Percentiles rank a stretch among this genome's conserved stretches.
Evolutionary conservation across 2,797 vertebrate genomes (phyloP).

Genomic region (Diplodus sargus): DNA sequence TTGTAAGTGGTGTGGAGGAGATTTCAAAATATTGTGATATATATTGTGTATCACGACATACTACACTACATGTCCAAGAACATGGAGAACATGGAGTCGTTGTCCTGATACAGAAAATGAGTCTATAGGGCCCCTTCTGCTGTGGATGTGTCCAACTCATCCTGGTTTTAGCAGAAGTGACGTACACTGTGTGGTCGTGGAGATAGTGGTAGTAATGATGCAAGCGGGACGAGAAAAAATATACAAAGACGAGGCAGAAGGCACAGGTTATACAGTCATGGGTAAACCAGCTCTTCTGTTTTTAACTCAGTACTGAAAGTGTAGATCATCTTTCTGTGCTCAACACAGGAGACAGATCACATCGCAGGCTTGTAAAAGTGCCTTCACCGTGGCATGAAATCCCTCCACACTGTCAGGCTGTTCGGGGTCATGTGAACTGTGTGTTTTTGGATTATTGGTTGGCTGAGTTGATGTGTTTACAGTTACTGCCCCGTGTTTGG

Average conservation of each 20-base stretch:
- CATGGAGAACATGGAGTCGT: not conserved
- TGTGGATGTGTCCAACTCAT: constrained; percentile 1
- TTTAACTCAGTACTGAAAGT: not conserved
- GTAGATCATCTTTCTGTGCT: not conserved
- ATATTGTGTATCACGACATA: no score
- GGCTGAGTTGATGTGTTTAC: constrained; percentile 50
- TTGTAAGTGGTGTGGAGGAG: no score
- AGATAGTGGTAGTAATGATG: not conserved
- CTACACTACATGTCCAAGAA: not conserved
- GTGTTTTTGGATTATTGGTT: constrained; percentile 60
- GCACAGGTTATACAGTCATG: not conserved
- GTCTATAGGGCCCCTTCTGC: not conserved
- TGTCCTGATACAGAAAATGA: not conserved
- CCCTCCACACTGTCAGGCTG: constrained; percentile 9
- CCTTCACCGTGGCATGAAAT: constrained; percentile 1
- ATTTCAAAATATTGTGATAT: no score
- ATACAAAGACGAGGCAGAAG: not conserved
- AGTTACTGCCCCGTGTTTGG: constrained; percentile 38
- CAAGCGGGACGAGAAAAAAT: not conserved
- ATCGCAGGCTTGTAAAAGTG: not conserved
- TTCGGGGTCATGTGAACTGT: constrained; percentile 42
- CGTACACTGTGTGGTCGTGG: not conserved
- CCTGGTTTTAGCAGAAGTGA: not conserved
- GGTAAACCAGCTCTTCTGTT: not conserved
- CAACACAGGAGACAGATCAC: not conserved